phyloP scores from a whole-genome alignment of 2,888 invertebrate species.

The Yponomeuta evonymella region DNA sequence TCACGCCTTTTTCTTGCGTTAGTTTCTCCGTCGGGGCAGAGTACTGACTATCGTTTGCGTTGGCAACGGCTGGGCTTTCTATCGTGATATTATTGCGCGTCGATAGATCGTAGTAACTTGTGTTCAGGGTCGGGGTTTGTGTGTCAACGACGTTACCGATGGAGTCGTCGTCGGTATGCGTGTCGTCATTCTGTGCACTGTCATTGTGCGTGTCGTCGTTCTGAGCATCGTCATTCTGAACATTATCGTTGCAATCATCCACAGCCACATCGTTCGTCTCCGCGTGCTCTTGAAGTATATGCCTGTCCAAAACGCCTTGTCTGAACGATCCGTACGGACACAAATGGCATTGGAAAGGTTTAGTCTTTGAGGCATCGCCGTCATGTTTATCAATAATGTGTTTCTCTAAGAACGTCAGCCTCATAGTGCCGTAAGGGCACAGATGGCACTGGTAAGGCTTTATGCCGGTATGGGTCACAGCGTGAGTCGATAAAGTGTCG shows the following conservation, averaged over 20 bases:
- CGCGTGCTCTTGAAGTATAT: neutral
- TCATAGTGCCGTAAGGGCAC: slow-evolving; percentile 43
- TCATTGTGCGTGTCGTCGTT: too few relatives aligned
- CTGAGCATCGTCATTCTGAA: neutral
- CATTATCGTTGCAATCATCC: neutral
- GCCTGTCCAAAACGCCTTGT: neutral
- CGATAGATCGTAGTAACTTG: neutral
- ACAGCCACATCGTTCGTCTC: neutral
- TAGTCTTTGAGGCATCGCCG: neutral
- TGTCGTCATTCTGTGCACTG: too few relatives aligned
- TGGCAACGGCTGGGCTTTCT: too few relatives aligned
- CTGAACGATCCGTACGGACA: neutral
- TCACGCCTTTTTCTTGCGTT: neutral
- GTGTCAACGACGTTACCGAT: neutral
- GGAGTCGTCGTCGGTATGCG: neutral
- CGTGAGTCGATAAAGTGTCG: slow-evolving; percentile 45
- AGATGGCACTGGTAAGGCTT: slow-evolving; percentile 47
- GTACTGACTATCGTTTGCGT: neutral
- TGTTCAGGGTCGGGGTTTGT: neutral
- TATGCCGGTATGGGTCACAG: slow-evolving; percentile 44
- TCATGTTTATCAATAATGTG: slow-evolving; percentile 35
- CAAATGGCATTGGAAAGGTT: neutral
- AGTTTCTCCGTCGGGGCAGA: slow-evolving; percentile 25
- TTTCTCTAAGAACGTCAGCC: slow-evolving; percentile 38
- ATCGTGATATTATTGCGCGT: neutral